phyloP scores from a whole-genome alignment of 2,113 vertebrate genomes.

The Seriola dumerili region DNA sequence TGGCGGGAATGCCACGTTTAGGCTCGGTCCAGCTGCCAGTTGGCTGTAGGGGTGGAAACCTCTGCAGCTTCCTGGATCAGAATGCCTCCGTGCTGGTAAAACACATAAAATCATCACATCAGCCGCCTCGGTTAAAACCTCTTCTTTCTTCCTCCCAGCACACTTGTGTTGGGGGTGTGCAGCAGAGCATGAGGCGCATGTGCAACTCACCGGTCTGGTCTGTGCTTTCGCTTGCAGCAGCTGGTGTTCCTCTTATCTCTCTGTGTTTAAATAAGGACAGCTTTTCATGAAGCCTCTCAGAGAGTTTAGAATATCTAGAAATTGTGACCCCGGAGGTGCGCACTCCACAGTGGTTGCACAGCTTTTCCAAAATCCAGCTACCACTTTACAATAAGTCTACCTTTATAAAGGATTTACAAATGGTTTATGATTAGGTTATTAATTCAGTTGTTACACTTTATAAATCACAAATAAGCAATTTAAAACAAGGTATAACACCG shows the following conservation, averaged over 20 bases:
- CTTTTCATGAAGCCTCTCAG: too few species aligned
- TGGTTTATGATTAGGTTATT: too few species aligned
- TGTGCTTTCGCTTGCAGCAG: conserved; percentile 87
- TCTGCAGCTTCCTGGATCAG: conserved; percentile 90
- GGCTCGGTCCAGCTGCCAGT: conserved; percentile 91
- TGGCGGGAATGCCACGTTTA: conserved; percentile 91
- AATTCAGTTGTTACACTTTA: too few species aligned
- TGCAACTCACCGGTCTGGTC: conserved; percentile 84
- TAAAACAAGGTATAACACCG: too few species aligned
- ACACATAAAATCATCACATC: conserved; percentile 50
- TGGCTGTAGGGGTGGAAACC: conserved; percentile 91
- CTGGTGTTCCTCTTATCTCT: conserved; percentile 77
- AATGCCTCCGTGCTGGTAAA: conserved; percentile 95
- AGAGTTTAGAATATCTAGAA: too few species aligned
- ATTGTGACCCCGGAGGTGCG: too few species aligned
- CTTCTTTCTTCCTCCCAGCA: conserved; percentile 82
- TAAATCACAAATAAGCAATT: too few species aligned
- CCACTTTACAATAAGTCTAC: too few species aligned
- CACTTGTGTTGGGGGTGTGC: conserved; percentile 73
- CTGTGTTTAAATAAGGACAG: not conserved
- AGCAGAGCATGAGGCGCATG: conserved; percentile 89
- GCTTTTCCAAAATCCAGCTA: too few species aligned
- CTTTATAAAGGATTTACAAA: too few species aligned
- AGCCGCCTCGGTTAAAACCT: not conserved
- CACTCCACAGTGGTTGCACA: too few species aligned